A percentile compares a stretch with the other conserved stretches of the same genome.
Conservation (phyloP, 1,140 invertebrate genomes). For the Zophobas atratus region DNA sequence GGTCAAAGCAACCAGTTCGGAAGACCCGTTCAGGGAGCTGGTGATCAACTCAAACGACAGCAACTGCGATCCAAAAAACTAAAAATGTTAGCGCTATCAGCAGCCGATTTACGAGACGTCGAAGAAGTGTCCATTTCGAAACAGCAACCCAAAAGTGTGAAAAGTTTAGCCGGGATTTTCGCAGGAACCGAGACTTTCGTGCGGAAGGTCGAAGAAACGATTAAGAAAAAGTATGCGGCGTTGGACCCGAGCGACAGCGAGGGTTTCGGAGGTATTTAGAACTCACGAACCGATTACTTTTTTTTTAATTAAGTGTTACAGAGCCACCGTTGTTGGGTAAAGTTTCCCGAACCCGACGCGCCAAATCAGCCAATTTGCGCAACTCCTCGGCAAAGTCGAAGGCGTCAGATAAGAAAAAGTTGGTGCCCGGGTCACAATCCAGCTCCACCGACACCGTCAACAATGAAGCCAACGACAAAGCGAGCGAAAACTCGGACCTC, state of each 20-base stretch:
- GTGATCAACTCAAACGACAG: slow-evolving; percentile 70
- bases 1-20: slow-evolving; percentile 3
- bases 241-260: slow-evolving; percentile 79
- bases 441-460: slow-evolving; percentile 61
- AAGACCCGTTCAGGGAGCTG: slow-evolving; percentile 73
- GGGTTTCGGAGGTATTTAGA: slow-evolving; percentile 69
- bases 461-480: slow-evolving; percentile 50
- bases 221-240: slow-evolving; percentile 69
- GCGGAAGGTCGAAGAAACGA: slow-evolving; percentile 68
- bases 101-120: slow-evolving; percentile 67
- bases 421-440: slow-evolving; percentile 60
- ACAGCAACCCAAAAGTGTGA: slow-evolving; percentile 56
- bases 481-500: slow-evolving; percentile 42
- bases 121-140: slow-evolving; percentile 60
- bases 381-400: slow-evolving; percentile 66
- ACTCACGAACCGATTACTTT: not conserved
- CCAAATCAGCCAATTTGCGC: slow-evolving; percentile 72
- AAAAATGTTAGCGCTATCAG: slow-evolving; percentile 69
- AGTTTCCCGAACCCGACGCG: slow-evolving; percentile 73
- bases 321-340: slow-evolving; percentile 73
- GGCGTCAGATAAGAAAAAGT: slow-evolving; percentile 61
- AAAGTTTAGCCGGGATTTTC: slow-evolving; percentile 66
- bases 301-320: slow-evolving; percentile 50
- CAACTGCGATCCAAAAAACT: slow-evolving; percentile 67
- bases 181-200: slow-evolving; percentile 64